These are phyloP conservation scores for Nixonia krombeini DNA, from an alignment of 1,140 invertebrate genomes.

Conservation along the genomic window DNA sequence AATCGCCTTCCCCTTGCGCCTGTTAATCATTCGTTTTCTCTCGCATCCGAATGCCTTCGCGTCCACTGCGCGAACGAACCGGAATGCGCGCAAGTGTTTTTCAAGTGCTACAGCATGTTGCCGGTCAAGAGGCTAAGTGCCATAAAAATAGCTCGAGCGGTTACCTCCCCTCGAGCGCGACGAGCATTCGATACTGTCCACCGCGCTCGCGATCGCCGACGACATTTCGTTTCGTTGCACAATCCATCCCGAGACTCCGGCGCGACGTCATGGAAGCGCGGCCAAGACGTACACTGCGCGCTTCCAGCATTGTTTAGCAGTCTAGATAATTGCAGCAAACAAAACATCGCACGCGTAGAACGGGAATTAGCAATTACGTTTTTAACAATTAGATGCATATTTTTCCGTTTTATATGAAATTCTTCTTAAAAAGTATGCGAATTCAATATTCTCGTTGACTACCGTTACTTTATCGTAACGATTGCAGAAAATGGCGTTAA, in stretches of 20 bases:
- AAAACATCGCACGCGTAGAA: no score
- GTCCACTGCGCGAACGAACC: slow-evolving; percentile 66
- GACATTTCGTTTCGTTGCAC: slow-evolving; percentile 38
- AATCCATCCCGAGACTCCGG: slow-evolving; percentile 37
- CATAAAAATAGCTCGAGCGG: slow-evolving; percentile 70
- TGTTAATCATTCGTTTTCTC: slow-evolving; percentile 28
- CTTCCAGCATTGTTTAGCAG: slow-evolving; percentile 7
- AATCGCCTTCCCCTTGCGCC: slow-evolving; percentile 38
- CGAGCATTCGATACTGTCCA: slow-evolving; percentile 49
- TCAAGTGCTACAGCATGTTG: slow-evolving; percentile 71
- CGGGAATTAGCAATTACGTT: no score
- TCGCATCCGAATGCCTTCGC: slow-evolving; percentile 43
- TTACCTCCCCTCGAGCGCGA: slow-evolving; percentile 56
- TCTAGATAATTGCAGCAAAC: no score
- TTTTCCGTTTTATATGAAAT: no score
- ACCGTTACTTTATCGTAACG: no score
- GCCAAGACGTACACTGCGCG: slow-evolving; percentile 19
- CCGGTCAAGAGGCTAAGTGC: slow-evolving; percentile 65
- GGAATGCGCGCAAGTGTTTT: slow-evolving; percentile 70
- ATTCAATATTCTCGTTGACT: no score
- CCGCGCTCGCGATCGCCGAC: slow-evolving; percentile 44
- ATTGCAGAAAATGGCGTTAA: no score
- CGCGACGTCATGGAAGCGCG: slow-evolving; percentile 47
- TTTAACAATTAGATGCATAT: no score
- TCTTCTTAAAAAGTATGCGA: no score